These are phyloP conservation scores for Phalacrocorax pelagicus DNA, from an alignment of 2,113 vertebrate genomes.

Conservation along the genomic window DNA sequence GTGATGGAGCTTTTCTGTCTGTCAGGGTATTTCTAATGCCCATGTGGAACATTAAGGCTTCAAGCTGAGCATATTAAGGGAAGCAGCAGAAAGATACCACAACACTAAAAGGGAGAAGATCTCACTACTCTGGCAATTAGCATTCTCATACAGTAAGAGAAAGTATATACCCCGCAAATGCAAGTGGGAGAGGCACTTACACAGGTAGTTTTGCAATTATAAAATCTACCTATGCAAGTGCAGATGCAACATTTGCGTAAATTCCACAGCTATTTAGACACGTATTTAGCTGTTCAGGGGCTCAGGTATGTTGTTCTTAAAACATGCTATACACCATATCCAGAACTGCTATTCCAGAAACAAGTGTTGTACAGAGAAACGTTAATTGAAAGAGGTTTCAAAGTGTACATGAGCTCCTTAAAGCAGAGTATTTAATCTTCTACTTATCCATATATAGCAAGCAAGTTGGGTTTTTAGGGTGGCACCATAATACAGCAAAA, in stretches of 20 bases:
- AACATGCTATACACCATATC: neutral
- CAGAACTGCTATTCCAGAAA: neutral
- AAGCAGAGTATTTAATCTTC: neutral
- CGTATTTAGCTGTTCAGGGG: neutral
- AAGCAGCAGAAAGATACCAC: neutral
- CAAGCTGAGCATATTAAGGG: neutral
- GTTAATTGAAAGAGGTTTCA: slow-evolving; percentile 14
- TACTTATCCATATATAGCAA: neutral
- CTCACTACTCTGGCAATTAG: neutral
- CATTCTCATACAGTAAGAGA: neutral
- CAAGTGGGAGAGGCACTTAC: neutral
- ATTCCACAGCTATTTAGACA: neutral
- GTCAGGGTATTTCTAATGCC: neutral
- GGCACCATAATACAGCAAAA: slow-evolving; percentile 12
- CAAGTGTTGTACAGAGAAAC: neutral
- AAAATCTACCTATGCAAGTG: neutral
- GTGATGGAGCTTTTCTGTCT: neutral
- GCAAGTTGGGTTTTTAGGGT: neutral
- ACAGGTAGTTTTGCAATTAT: neutral
- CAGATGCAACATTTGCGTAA: neutral
- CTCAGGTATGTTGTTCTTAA: neutral
- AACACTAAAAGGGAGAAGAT: neutral
- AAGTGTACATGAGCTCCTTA: neutral
- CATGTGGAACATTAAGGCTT: neutral
- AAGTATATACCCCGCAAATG: neutral